Base-by-base conservation (phyloP, 2,888 invertebrate species). In the Hirtodrosophila trivittata region DNA sequence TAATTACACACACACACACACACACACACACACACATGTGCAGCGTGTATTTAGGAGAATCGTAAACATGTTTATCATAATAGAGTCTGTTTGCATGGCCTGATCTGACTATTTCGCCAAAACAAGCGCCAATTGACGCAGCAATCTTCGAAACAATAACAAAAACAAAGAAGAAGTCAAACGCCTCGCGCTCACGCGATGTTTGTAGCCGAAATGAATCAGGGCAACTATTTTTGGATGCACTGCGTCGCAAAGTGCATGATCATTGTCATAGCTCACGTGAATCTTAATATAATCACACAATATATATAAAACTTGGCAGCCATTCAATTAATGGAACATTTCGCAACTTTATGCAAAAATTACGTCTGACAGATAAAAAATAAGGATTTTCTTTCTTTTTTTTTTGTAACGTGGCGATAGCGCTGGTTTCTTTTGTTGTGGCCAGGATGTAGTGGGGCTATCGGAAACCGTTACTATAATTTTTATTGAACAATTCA, bases 61-160 rank as follows among this genome's bases (percentile, higher is more conserved):
- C 10, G 69, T 80, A 66, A 84, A 70, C 77, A 77, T 78, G 81
- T 80, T 78, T 73, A 76, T 76, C 84, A 67, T 51, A 58, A n/a
- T 63, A 18, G 16, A 21, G 55, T 28, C 45, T 75, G 59, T 71
- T 83, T 62, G 62, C 43, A 37, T 54, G 38, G 39, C 12, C 55
- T 26, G 12, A 13, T 37, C 13, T n/a, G 33, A 21, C 7, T 57
- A 80, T 78, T 78, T 83, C 81, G 13, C 43, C 63, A 70, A 64
- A 66, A 45, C 51, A 57, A 38, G 39, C 30, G 38, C 4, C 37
- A 64, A 64, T 76, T 76, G 58, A 63, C 55, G 45, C 67, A 65
- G 26, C 55, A 37, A 45, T 68, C 5, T 21, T 43, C 21, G 56
- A 50, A 66, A 47, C 43, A 71, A 63, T 26, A 13, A 47, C 43